phyloP scores from a whole-genome alignment of 2,888 invertebrate genomes.

The Leptinotarsa haldemani region DNA sequence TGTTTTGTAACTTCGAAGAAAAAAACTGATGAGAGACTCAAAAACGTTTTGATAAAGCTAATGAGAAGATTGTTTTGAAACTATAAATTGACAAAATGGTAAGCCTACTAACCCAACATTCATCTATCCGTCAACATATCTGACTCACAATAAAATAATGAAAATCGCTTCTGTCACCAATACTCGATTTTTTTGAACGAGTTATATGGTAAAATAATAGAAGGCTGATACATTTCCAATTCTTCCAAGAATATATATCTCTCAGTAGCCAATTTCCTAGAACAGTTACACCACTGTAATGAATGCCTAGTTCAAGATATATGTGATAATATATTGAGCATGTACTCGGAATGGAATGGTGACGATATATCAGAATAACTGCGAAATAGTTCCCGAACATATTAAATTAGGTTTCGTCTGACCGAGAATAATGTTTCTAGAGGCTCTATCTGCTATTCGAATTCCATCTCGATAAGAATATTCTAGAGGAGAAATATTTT shows the following conservation, averaged over 20 bases:
- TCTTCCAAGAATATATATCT: neutral
- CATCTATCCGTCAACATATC: too few species aligned
- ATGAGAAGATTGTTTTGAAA: too few species aligned
- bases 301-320: conserved; percentile 19
- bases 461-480: conserved; percentile 20
- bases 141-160: too few species aligned
- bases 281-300: neutral
- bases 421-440: conserved; percentile 30
- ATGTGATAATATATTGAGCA: conserved; percentile 30
- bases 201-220: neutral
- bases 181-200: conserved; percentile 20
- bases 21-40: too few species aligned
- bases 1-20: too few species aligned
- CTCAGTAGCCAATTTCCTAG: conserved; percentile 15
- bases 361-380: conserved; percentile 35
- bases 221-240: neutral
- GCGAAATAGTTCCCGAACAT: conserved; percentile 36
- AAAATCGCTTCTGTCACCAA: neutral
- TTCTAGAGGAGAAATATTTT: neutral
- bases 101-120: too few species aligned
- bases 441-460: conserved; percentile 11
- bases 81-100: too few species aligned
- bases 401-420: conserved; percentile 37
- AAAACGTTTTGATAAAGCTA: too few species aligned
- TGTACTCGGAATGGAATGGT: conserved; percentile 27